Evolutionary conservation across 1,140 invertebrate genomes (phyloP).

Genomic region (Drosophila sproati): DNA sequence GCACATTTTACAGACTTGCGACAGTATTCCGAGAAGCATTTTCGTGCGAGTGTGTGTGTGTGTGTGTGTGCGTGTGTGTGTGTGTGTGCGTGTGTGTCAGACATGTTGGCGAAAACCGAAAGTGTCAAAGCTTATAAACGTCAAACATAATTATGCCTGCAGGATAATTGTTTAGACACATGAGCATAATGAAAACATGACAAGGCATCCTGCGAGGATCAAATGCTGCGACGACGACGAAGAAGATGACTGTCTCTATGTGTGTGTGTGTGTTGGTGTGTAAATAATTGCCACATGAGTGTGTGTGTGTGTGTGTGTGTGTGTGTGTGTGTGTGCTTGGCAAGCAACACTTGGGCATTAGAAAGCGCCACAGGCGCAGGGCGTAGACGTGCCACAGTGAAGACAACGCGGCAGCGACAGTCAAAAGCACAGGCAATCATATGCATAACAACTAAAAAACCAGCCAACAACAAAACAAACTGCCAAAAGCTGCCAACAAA

Average conservation of each 20-base stretch:
- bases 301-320: slow-evolving; percentile 16
- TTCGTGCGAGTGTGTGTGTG: neutral
- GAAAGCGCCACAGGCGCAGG: slow-evolving; percentile 64
- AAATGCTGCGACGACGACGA: slow-evolving; percentile 36
- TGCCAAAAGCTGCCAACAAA: neutral
- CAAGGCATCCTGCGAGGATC: slow-evolving; percentile 81
- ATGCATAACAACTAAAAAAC: neutral
- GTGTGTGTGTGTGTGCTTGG: slow-evolving; percentile 39
- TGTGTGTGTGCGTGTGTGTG: slow-evolving; percentile 16
- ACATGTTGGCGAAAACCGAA: slow-evolving; percentile 79
- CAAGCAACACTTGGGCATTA: slow-evolving; percentile 58
- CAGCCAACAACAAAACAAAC: neutral
- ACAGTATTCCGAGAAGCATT: neutral
- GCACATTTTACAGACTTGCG: slow-evolving; percentile 29
- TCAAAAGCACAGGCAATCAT: slow-evolving; percentile 41
- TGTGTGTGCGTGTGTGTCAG: slow-evolving; percentile 45
- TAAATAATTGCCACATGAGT: slow-evolving; percentile 49
- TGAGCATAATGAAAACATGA: slow-evolving; percentile 84
- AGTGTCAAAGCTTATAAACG: slow-evolving; percentile 84
- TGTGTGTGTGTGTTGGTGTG: slow-evolving; percentile 42
- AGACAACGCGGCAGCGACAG: neutral
- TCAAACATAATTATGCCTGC: slow-evolving; percentile 82
- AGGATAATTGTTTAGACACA: slow-evolving; percentile 84
- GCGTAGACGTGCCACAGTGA: neutral
- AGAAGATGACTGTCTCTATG: neutral